A percentile compares a stretch with the other conserved stretches of the same genome.
Evolutionary conservation across 2,888 invertebrate genomes (phyloP).

Genomic region (Drosophila prostipennis): DNA sequence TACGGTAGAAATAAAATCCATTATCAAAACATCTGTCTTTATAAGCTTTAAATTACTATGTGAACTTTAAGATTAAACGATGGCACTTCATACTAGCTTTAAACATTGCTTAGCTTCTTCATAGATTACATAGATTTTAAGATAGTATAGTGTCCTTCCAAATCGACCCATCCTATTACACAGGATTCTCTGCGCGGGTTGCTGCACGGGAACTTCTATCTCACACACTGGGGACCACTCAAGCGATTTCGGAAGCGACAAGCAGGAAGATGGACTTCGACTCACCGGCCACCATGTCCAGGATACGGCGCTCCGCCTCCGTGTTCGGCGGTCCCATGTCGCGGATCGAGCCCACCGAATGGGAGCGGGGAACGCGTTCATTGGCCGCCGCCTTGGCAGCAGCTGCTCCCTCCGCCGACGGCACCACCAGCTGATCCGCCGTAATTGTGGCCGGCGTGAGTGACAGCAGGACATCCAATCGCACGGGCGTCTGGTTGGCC

Average conservation of each 20-base stretch:
- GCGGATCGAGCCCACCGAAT: constrained; percentile 90
- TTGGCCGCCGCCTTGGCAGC: constrained; percentile 85
- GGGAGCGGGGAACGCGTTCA: constrained; percentile 86
- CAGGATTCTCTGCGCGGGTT: constrained; percentile 22
- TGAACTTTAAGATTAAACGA: too few relatives aligned
- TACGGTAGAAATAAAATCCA: neutral
- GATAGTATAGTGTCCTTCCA: neutral
- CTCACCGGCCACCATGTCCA: constrained; percentile 88
- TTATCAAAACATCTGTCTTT: too few relatives aligned
- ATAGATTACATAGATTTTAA: neutral
- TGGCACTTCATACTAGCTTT: too few relatives aligned
- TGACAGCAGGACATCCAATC: constrained; percentile 93
- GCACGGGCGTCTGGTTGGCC: constrained; percentile 95
- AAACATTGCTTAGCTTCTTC: neutral
- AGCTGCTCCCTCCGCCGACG: constrained; percentile 85
- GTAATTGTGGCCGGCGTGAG: constrained; percentile 92
- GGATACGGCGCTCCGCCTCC: constrained; percentile 89
- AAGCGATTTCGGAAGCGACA: constrained; percentile 22
- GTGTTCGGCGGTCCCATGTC: constrained; percentile 88
- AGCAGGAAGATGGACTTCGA: constrained; percentile 31
- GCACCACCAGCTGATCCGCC: constrained; percentile 90
- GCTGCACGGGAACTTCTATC: constrained; percentile 33
- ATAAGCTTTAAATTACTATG: too few relatives aligned
- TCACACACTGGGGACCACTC: constrained; percentile 25
- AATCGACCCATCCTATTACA: constrained; percentile 19